These are phyloP conservation scores for Scomber colias DNA, from an alignment of 2,113 vertebrate genomes.

Conservation along the genomic window DNA sequence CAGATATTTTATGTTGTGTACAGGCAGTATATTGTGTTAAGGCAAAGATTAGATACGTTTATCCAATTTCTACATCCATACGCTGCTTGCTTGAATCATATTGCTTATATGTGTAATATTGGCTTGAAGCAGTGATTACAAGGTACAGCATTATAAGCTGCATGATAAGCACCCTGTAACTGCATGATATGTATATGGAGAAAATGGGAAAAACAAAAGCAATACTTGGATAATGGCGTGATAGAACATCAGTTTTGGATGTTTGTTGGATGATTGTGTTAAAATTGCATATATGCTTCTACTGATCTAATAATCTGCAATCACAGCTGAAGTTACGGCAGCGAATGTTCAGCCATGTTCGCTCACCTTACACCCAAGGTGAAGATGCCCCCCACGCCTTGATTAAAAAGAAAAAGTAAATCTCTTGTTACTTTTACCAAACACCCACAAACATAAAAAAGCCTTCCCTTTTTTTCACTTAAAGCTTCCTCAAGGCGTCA, in stretches of 20 bases:
- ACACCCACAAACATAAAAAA: slow-evolving; percentile 15
- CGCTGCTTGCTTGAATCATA: no score
- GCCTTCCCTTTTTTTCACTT: slow-evolving; percentile 23
- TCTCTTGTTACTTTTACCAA: slow-evolving; percentile 21
- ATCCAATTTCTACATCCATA: no score
- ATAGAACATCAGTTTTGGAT: no score
- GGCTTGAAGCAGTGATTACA: background rate
- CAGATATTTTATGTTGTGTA: background rate
- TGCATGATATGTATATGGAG: background rate
- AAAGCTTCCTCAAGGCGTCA: slow-evolving; percentile 44
- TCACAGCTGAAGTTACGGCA: background rate
- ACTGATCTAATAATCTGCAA: background rate
- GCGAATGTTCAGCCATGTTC: background rate
- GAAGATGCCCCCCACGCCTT: background rate
- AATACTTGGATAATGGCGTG: no score
- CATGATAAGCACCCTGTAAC: background rate
- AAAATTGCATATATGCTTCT: background rate
- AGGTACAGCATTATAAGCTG: background rate
- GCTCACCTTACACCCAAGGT: background rate
- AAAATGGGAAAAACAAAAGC: no score
- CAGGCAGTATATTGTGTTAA: background rate
- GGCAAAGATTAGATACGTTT: background rate
- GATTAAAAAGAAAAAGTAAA: slow-evolving; percentile 47
- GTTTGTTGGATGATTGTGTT: background rate
- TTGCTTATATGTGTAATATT: background rate